These are phyloP conservation scores for Polylopha cassiicola DNA, from an alignment of 2,888 invertebrate genomes.

Conservation along the genomic window DNA sequence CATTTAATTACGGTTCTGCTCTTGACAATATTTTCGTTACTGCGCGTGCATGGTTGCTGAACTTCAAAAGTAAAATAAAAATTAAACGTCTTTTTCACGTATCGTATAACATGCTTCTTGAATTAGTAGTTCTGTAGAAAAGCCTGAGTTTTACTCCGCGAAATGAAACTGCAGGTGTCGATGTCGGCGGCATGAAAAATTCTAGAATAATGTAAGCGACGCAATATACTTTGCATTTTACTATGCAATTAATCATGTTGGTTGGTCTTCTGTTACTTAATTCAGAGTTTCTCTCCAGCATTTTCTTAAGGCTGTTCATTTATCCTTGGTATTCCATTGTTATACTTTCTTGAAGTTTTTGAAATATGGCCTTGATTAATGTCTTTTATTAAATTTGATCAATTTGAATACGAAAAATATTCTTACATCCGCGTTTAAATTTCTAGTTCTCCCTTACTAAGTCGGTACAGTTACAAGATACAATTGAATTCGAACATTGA, in stretches of 20 bases:
- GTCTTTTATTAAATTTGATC: too few species aligned
- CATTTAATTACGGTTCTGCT: conserved; percentile 11
- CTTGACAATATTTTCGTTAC: conserved; percentile 10
- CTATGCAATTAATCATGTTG: conserved; percentile 54
- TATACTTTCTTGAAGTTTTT: conserved; percentile 26
- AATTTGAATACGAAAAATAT: too few species aligned
- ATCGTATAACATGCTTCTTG: too few species aligned
- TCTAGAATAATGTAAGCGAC: conserved; percentile 13
- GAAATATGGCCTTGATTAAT: conserved; percentile 18
- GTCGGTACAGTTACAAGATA: too few species aligned
- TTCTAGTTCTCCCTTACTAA: too few species aligned
- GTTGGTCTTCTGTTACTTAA: conserved; percentile 40
- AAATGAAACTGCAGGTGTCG: conserved; percentile 1
- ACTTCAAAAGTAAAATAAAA: conserved; percentile 4
- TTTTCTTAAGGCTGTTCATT: conserved; percentile 49
- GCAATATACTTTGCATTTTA: conserved; percentile 39
- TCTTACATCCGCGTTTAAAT: too few species aligned
- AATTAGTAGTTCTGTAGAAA: not conserved
- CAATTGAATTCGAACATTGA: too few species aligned
- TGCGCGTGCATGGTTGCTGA: not conserved
- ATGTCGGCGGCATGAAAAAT: not conserved
- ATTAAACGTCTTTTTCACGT: not conserved
- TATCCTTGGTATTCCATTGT: conserved; percentile 41
- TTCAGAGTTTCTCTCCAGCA: conserved; percentile 37
- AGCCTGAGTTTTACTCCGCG: not conserved